Evolutionary conservation across 2,888 invertebrate species (phyloP).

Genomic region (Heteromyza rotundicornis): DNA sequence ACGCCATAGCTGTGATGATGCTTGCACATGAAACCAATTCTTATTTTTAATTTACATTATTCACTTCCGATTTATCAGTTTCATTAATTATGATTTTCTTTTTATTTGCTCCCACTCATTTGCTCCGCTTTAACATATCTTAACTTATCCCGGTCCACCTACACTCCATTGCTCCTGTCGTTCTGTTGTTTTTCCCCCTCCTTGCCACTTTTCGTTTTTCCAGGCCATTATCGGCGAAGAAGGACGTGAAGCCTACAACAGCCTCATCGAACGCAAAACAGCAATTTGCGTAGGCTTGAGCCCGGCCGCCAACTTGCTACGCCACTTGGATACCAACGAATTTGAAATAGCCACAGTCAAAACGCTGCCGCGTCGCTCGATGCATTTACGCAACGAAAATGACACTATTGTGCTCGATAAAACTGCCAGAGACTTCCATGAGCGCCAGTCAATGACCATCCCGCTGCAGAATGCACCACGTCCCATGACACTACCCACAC

Average conservation of each 20-base stretch:
- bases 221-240: conserved; percentile 86
- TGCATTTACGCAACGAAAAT: conserved; percentile 36
- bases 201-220: conserved; percentile 32
- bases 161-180: conserved; percentile 29
- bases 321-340: conserved; percentile 56
- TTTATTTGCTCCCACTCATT: conserved; percentile 25
- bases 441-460: conserved; percentile 35
- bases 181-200: background rate
- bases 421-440: conserved; percentile 22
- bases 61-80: conserved; percentile 42
- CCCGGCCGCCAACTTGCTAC: conserved; percentile 49
- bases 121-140: no score
- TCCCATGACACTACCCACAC: conserved; percentile 60
- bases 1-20: no score
- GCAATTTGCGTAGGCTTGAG: conserved; percentile 44
- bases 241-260: conserved; percentile 91
- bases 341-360: conserved; percentile 53
- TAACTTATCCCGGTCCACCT: no score
- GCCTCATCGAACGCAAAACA: conserved; percentile 81
- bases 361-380: conserved; percentile 54
- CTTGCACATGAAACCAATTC: no score
- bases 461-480: conserved; percentile 53
- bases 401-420: conserved; percentile 26
- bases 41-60: conserved; percentile 15
- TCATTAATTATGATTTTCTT: conserved; percentile 23